Percentiles rank a stretch among this genome's conserved stretches.
Evolutionary conservation across 2,113 vertebrate species (phyloP).

Genomic region (Chaetodon auriga): DNA sequence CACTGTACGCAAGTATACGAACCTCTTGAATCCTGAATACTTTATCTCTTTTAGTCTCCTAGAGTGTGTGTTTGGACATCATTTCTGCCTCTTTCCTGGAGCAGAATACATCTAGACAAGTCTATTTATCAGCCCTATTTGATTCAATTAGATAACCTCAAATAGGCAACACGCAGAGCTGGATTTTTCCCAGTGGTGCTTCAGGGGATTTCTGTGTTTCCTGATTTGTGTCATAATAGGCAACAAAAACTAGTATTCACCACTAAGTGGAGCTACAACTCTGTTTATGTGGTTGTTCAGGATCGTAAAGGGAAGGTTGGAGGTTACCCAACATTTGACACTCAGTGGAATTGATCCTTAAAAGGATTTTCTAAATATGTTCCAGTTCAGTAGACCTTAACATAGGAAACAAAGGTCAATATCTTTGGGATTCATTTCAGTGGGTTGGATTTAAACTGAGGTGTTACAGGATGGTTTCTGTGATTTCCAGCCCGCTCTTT

Average conservation of each 20-base stretch:
- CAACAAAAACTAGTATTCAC: slow-evolving; percentile 8
- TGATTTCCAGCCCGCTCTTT: neutral
- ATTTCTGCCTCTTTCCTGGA: neutral
- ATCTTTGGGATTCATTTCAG: neutral
- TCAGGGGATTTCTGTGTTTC: neutral
- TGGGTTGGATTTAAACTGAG: neutral
- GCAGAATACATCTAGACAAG: neutral
- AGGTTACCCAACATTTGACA: neutral
- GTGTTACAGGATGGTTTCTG: neutral
- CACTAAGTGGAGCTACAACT: slow-evolving; percentile 61
- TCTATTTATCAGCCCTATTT: neutral
- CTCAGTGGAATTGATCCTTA: neutral
- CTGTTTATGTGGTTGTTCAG: neutral
- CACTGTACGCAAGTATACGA: neutral
- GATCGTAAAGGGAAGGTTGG: neutral
- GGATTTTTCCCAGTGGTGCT: neutral
- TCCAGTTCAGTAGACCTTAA: neutral
- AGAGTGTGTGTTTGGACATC: neutral
- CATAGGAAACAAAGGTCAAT: neutral
- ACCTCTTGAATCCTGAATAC: no score
- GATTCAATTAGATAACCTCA: neutral
- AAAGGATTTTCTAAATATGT: neutral
- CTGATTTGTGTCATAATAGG: neutral
- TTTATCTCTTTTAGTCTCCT: neutral
- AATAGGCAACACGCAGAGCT: neutral